These are phyloP conservation scores for Lepidochrysops patricia DNA, from an alignment of 2,888 invertebrate species.

Conservation along the genomic window DNA sequence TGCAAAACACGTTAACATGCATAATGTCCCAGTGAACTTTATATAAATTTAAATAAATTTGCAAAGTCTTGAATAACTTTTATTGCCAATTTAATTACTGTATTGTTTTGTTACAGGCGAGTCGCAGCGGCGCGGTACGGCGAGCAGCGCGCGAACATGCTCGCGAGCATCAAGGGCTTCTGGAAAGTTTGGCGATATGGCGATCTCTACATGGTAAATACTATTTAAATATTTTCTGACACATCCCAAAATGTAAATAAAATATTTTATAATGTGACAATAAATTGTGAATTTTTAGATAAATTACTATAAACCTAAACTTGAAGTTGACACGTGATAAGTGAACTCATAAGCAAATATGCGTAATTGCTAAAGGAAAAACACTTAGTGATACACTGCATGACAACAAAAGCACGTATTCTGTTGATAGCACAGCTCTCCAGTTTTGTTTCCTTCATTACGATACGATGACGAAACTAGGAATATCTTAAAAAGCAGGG, in stretches of 20 bases:
- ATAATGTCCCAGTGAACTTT: too few relatives aligned
- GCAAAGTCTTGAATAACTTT: too few relatives aligned
- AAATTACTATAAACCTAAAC: background rate
- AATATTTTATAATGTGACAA: too few relatives aligned
- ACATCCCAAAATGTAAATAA: too few relatives aligned
- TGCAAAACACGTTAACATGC: too few relatives aligned
- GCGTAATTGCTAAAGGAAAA: background rate
- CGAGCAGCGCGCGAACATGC: slow-evolving; percentile 56
- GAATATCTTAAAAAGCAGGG: background rate
- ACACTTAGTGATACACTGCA: background rate
- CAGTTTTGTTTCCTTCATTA: background rate
- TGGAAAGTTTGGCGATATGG: slow-evolving; percentile 73
- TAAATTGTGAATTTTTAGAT: too few relatives aligned
- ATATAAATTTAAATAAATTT: too few relatives aligned
- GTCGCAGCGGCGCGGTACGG: slow-evolving; percentile 39
- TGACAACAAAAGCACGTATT: slow-evolving; percentile 4
- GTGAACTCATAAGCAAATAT: background rate
- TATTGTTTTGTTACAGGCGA: slow-evolving; percentile 39
- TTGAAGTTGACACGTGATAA: background rate
- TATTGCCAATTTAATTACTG: too few relatives aligned
- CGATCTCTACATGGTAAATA: slow-evolving; percentile 64
- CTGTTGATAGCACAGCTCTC: background rate
- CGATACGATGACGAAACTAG: background rate
- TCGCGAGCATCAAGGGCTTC: slow-evolving; percentile 63
- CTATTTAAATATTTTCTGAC: too few relatives aligned